Evolutionary conservation across 2,113 vertebrate genomes (phyloP).

Genomic region (Nothobranchius furzeri): DNA sequence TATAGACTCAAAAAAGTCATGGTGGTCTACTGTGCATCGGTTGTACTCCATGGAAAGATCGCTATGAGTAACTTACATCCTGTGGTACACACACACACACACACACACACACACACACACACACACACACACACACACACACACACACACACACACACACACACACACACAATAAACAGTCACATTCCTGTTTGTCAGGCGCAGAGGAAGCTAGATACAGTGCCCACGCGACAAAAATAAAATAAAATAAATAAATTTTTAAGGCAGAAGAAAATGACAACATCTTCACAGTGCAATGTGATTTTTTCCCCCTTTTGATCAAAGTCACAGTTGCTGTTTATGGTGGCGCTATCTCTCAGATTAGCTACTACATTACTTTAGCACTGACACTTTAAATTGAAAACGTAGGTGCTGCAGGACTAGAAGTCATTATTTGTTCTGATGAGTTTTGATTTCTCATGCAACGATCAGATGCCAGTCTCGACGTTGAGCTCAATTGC

Average conservation of each 20-base stretch:
- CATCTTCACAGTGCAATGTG: background rate
- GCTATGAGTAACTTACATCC: slow-evolving; percentile 46
- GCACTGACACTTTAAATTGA: background rate
- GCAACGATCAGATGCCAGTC: background rate
- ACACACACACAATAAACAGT: background rate
- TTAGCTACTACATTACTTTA: background rate
- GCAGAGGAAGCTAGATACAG: slow-evolving; percentile 30
- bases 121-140: too few relatives aligned
- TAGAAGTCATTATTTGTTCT: background rate
- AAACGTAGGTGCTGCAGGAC: too few relatives aligned
- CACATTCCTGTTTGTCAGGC: slow-evolving; percentile 60
- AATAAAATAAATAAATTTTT: slow-evolving; percentile 28
- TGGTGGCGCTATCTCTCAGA: background rate
- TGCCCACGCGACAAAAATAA: slow-evolving; percentile 40
- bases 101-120: too few relatives aligned
- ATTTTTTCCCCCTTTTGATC: slow-evolving; percentile 25
- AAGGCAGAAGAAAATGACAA: slow-evolving; percentile 34
- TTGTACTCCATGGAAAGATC: slow-evolving; percentile 55
- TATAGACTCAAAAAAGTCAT: slow-evolving; percentile 41
- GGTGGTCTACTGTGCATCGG: slow-evolving; percentile 8
- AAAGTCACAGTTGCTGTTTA: slow-evolving; percentile 15
- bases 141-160: too few relatives aligned
- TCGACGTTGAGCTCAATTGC: too few relatives aligned
- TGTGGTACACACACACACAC: slow-evolving; percentile 16
- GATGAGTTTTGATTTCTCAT: background rate